Conservation (phyloP, 2,113 vertebrate species). For the Heliornis fulica region DNA sequence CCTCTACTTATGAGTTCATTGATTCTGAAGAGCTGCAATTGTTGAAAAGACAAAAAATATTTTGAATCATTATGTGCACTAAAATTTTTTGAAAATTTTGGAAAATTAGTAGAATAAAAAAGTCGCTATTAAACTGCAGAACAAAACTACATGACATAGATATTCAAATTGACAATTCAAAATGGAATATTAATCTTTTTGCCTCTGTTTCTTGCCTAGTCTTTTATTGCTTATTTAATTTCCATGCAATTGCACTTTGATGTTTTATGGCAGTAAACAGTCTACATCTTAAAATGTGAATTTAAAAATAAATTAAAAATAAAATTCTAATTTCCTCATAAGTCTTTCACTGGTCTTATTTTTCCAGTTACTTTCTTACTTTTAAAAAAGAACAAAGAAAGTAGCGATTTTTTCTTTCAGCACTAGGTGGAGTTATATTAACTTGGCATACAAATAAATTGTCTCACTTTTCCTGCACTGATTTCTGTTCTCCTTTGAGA, state of each 20-base stretch:
- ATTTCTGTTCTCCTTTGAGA: not conserved
- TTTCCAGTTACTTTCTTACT: not conserved
- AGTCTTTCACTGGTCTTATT: not conserved
- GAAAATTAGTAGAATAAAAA: not conserved
- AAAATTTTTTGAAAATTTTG: accelerated
- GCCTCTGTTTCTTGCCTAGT: not conserved
- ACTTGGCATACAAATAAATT: not conserved
- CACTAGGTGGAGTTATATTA: not conserved
- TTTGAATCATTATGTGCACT: not conserved
- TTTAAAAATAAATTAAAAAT: not conserved
- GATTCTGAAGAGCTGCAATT: not conserved
- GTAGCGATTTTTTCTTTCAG: not conserved
- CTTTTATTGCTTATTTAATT: not conserved
- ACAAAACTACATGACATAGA: not conserved
- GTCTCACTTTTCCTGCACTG: not conserved
- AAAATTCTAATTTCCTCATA: not conserved
- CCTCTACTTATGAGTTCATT: not conserved
- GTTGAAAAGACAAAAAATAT: not conserved
- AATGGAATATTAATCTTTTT: not conserved
- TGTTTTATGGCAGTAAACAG: not conserved
- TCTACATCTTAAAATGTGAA: not conserved
- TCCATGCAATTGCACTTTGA: not conserved
- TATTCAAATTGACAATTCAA: not conserved
- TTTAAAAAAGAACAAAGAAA: not conserved
- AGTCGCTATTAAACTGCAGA: not conserved